These are phyloP conservation scores for Anthoscopus minutus DNA, from an alignment of 2,113 vertebrate species.

Conservation along the genomic window DNA sequence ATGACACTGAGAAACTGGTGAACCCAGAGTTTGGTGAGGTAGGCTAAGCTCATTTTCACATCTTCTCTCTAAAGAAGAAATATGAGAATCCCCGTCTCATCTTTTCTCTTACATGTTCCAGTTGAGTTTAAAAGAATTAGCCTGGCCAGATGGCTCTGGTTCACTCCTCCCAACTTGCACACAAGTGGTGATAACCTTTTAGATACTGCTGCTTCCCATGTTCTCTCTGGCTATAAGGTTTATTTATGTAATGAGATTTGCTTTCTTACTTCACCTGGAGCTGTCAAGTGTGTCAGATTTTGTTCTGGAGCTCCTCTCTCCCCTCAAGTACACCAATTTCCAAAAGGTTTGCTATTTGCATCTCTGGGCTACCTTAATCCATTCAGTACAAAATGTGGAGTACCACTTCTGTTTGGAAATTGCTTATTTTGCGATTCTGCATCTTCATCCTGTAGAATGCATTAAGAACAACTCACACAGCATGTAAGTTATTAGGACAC, in stretches of 20 bases:
- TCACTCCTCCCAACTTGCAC: neutral
- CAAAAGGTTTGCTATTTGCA: neutral
- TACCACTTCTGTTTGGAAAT: neutral
- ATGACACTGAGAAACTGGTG: neutral
- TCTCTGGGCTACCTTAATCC: neutral
- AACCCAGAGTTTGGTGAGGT: neutral
- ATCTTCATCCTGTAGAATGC: neutral
- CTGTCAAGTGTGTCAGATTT: neutral
- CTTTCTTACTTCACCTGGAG: neutral
- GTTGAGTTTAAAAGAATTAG: neutral
- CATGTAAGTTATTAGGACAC: neutral
- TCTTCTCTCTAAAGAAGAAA: neutral
- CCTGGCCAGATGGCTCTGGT: neutral
- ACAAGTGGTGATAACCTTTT: slow-evolving; percentile 71
- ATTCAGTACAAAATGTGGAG: neutral
- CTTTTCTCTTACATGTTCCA: neutral
- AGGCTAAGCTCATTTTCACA: neutral
- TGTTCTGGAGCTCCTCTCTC: neutral
- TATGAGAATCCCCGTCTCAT: neutral
- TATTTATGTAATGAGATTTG: neutral
- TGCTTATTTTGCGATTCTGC: neutral
- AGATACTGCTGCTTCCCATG: slow-evolving; percentile 57
- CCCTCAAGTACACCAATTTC: neutral
- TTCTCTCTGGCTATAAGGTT: neutral
- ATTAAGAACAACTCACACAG: neutral